Conservation (phyloP, 2,113 vertebrate genomes). For the Montifringilla adamsi region DNA sequence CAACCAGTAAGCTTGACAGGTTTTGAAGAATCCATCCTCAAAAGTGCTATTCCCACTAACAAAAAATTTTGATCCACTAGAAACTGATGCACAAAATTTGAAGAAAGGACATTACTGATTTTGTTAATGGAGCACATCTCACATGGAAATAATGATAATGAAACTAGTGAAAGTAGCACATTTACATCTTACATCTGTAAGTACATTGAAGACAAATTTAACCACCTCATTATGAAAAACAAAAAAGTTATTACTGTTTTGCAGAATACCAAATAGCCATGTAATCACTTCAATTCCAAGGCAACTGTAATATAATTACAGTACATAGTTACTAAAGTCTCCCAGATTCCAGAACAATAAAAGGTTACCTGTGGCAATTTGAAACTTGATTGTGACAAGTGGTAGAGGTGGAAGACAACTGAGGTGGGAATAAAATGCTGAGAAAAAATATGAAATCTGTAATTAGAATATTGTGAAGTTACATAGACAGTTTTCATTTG, state of each 20-base stretch:
- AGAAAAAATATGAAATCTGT: neutral
- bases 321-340: neutral
- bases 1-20: neutral
- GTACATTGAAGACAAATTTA: neutral
- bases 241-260: neutral
- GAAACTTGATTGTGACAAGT: neutral
- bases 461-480: neutral
- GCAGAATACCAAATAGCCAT: neutral
- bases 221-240: neutral
- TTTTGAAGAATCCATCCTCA: neutral
- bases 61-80: neutral
- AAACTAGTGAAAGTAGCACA: neutral
- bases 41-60: neutral
- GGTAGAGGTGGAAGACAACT: neutral
- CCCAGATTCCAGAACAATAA: neutral
- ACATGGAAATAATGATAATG: neutral
- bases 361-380: conserved; percentile 9
- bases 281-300: neutral
- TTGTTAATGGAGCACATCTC: neutral
- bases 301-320: neutral
- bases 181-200: neutral
- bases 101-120: neutral
- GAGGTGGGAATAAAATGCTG: neutral
- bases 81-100: neutral
- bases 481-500: neutral